phyloP scores from a whole-genome alignment of 2,888 invertebrate genomes.

The Athetis lepigone region DNA sequence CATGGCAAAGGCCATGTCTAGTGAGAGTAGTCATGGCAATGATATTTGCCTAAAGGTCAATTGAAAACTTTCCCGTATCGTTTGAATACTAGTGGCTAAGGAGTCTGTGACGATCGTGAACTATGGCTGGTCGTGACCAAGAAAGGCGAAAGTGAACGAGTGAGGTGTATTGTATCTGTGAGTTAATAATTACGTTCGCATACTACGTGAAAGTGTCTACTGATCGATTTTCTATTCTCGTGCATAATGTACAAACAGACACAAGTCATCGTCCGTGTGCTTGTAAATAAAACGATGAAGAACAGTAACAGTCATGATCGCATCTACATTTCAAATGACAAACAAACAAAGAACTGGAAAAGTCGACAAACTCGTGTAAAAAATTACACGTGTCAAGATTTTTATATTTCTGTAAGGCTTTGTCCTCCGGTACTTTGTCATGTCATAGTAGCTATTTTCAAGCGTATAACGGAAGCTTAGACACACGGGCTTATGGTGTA shows the following conservation, averaged over 20 bases:
- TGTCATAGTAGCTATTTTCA: slow-evolving; percentile 23
- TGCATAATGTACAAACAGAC: slow-evolving; percentile 33
- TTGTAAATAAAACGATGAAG: slow-evolving; percentile 36
- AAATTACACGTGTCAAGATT: slow-evolving; percentile 18
- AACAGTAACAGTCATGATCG: slow-evolving; percentile 24
- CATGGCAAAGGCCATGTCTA: slow-evolving; percentile 52
- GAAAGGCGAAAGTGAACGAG: slow-evolving; percentile 76
- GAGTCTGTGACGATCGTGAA: slow-evolving; percentile 69
- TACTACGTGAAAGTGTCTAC: slow-evolving; percentile 67
- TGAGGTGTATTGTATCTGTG: slow-evolving; percentile 66
- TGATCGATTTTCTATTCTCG: slow-evolving; percentile 53
- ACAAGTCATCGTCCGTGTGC: slow-evolving; percentile 31
- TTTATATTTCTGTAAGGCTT: slow-evolving; percentile 2
- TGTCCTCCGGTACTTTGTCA: not conserved
- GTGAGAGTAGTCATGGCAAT: slow-evolving; percentile 57
- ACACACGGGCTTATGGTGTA: slow-evolving; percentile 36
- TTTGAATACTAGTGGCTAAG: slow-evolving; percentile 64
- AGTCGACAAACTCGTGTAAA: slow-evolving; percentile 20
- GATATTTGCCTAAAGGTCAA: slow-evolving; percentile 63
- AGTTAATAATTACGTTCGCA: slow-evolving; percentile 67
- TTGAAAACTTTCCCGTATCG: slow-evolving; percentile 66
- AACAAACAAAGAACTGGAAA: slow-evolving; percentile 29
- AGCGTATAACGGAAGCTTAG: slow-evolving; percentile 55
- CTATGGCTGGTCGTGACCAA: slow-evolving; percentile 76
- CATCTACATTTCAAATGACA: slow-evolving; percentile 39